phyloP scores from a whole-genome alignment of 2,797 vertebrate species.

The Chloroceryle amazona region DNA sequence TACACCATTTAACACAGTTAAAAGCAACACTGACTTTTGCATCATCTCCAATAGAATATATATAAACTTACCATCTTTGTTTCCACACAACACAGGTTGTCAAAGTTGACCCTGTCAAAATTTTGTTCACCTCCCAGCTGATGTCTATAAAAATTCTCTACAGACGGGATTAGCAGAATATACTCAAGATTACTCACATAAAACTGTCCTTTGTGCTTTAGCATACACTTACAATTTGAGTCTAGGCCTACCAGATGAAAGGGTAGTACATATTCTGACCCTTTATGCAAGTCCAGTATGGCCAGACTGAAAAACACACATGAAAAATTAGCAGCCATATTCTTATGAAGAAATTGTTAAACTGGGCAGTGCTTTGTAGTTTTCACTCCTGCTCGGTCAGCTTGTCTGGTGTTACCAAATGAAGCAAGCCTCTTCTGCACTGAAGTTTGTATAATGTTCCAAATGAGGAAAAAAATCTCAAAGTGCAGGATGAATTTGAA shows the following conservation, averaged over 20 bases:
- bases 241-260: not conserved
- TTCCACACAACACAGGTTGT: not conserved
- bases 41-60: not conserved
- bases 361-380: not conserved
- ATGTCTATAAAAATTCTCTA: not conserved
- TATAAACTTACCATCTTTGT: not conserved
- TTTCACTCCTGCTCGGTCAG: not conserved
- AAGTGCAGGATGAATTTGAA: not conserved
- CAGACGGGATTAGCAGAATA: not conserved
- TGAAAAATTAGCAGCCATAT: not conserved
- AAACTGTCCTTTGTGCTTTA: not conserved
- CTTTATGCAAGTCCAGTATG: not conserved
- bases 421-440: not conserved
- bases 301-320: not conserved
- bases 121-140: not conserved
- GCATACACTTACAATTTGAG: not conserved
- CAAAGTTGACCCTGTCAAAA: not conserved
- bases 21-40: not conserved
- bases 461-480: not conserved
- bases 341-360: not conserved
- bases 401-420: not conserved
- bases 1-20: not conserved
- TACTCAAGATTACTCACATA: not conserved
- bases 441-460: not conserved
- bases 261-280: not conserved